Evolutionary conservation across 2,888 invertebrate genomes (phyloP).

Genomic region (Acrobasis consociella): DNA sequence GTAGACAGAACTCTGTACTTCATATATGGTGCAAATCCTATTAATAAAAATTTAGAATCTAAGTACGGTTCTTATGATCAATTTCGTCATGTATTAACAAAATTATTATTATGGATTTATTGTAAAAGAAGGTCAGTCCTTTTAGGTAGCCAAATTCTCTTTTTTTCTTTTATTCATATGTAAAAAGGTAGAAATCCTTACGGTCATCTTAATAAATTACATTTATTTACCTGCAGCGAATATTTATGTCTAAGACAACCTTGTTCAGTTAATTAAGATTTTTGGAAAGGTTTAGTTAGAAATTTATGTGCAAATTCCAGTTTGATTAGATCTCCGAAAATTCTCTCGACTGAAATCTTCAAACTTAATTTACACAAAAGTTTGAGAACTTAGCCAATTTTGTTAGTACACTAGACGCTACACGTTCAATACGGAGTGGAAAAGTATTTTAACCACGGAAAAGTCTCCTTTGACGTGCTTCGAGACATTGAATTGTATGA

Average conservation of each 20-base stretch:
- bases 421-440: not conserved
- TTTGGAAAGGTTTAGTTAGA: not conserved
- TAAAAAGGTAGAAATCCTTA: not conserved
- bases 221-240: not conserved
- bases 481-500: not conserved
- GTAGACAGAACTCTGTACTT: too few relatives aligned
- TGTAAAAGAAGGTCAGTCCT: too few relatives aligned
- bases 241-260: not conserved
- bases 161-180: too few relatives aligned
- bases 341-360: not conserved
- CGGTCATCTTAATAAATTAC: not conserved
- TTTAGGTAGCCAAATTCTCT: not conserved
- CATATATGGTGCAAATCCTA: too few relatives aligned
- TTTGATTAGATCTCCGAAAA: slow-evolving; percentile 1
- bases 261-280: slow-evolving; percentile 3
- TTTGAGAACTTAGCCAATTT: slow-evolving; percentile 13
- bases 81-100: too few relatives aligned
- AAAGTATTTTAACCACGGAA: slow-evolving; percentile 12
- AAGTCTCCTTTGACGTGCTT: slow-evolving; percentile 5
- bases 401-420: slow-evolving; percentile 2
- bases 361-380: slow-evolving; percentile 10
- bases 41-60: too few relatives aligned
- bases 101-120: too few relatives aligned
- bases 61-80: too few relatives aligned
- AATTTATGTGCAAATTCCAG: slow-evolving; percentile 3